phyloP scores from a whole-genome alignment of 2,888 invertebrate species.

The Mythimna ferrago region DNA sequence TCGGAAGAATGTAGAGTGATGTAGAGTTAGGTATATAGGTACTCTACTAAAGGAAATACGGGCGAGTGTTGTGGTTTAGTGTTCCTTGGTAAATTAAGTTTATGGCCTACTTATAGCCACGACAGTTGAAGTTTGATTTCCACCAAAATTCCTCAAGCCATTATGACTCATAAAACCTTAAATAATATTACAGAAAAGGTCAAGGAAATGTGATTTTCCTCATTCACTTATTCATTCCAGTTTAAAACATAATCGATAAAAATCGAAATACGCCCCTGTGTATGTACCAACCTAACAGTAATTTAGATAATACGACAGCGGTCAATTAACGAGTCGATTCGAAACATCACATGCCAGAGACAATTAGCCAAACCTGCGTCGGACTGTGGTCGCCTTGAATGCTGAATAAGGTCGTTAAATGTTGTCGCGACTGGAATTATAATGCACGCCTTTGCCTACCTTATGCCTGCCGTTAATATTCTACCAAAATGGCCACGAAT shows the following conservation, averaged over 20 bases:
- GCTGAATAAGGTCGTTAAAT: conserved; percentile 76
- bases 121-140: background rate
- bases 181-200: background rate
- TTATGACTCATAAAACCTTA: background rate
- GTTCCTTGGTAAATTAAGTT: conserved; percentile 36
- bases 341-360: conserved; percentile 46
- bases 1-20: conserved; percentile 31
- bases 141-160: background rate
- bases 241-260: background rate
- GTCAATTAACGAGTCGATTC: conserved; percentile 35
- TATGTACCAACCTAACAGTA: background rate
- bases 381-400: conserved; percentile 73
- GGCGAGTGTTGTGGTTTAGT: conserved; percentile 48
- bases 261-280: background rate
- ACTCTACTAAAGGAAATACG: conserved; percentile 52
- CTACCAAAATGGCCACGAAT: conserved; percentile 45
- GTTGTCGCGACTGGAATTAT: conserved; percentile 72
- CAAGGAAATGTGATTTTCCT: background rate
- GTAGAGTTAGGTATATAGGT: background rate
- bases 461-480: conserved; percentile 31
- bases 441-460: conserved; percentile 51
- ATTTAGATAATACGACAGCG: conserved; percentile 43
- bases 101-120: conserved; percentile 7
- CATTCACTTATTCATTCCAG: background rate
- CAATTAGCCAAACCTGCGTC: conserved; percentile 49